Percentiles rank a stretch among this genome's conserved stretches.
phyloP scores from a whole-genome alignment of 2,888 invertebrate species.

The Chrysopilus asiliformis region DNA sequence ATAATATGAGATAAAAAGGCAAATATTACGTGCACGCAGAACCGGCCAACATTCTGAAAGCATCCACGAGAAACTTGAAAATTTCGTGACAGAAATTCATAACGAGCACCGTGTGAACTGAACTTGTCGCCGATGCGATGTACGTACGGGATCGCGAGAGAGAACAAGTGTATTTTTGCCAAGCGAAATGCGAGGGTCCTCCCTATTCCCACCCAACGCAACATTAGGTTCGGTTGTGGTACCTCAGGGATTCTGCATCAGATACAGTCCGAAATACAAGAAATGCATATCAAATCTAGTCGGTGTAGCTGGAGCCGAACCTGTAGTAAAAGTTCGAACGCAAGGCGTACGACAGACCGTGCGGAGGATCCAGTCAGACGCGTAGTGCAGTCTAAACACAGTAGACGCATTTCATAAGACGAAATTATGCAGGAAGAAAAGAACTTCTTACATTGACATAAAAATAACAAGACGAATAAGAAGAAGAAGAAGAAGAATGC shows the following conservation, averaged over 20 bases:
- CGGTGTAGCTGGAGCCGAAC: background rate
- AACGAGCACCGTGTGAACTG: slow-evolving; percentile 34
- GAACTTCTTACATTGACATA: too few species aligned
- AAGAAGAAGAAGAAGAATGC: slow-evolving; percentile 14
- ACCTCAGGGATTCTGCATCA: background rate
- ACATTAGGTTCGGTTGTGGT: slow-evolving; percentile 5
- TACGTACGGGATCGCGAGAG: too few species aligned
- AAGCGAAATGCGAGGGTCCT: slow-evolving; percentile 12
- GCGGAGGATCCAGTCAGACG: background rate
- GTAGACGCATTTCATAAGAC: background rate
- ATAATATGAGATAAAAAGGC: too few species aligned
- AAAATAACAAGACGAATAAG: too few species aligned
- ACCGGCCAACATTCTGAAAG: slow-evolving; percentile 10
- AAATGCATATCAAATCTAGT: background rate
- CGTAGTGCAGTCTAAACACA: slow-evolving; percentile 1
- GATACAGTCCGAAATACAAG: background rate
- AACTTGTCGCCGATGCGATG: too few species aligned
- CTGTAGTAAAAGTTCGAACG: background rate
- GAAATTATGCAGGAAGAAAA: too few species aligned
- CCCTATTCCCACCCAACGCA: slow-evolving; percentile 5
- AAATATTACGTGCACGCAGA: too few species aligned
- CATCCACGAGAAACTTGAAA: slow-evolving; percentile 24
- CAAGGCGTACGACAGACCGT: background rate
- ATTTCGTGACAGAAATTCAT: slow-evolving; percentile 34
- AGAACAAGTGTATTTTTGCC: too few species aligned